phyloP scores from a whole-genome alignment of 2,113 vertebrate species.

The Ceyx melanurus region DNA sequence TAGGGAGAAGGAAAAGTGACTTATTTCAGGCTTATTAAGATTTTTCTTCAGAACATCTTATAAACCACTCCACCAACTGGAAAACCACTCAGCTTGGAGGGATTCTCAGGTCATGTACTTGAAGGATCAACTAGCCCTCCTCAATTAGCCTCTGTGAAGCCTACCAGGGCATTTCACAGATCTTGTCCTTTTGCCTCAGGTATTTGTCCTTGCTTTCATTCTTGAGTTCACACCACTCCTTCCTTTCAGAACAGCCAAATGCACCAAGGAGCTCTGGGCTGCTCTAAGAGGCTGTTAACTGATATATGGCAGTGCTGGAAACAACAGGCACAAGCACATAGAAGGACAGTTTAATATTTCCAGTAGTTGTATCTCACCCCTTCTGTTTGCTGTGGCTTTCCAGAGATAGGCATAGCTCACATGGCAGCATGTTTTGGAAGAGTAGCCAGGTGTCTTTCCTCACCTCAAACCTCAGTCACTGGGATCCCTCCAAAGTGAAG shows the following conservation, averaged over 20 bases:
- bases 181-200: background rate
- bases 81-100: background rate
- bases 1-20: background rate
- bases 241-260: background rate
- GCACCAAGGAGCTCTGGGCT: background rate
- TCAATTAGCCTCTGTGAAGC: background rate
- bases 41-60: background rate
- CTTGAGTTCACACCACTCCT: background rate
- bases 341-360: background rate
- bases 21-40: background rate
- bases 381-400: background rate
- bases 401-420: background rate
- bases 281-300: background rate
- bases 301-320: background rate
- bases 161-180: background rate
- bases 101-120: background rate
- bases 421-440: background rate
- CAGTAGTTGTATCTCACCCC: background rate
- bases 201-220: background rate
- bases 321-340: background rate
- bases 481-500: background rate
- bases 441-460: background rate
- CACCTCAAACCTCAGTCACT: background rate
- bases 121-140: background rate
- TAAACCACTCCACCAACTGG: background rate